Conservation (phyloP, 2,113 vertebrate species). For the Neodontobutis hainanensis region DNA sequence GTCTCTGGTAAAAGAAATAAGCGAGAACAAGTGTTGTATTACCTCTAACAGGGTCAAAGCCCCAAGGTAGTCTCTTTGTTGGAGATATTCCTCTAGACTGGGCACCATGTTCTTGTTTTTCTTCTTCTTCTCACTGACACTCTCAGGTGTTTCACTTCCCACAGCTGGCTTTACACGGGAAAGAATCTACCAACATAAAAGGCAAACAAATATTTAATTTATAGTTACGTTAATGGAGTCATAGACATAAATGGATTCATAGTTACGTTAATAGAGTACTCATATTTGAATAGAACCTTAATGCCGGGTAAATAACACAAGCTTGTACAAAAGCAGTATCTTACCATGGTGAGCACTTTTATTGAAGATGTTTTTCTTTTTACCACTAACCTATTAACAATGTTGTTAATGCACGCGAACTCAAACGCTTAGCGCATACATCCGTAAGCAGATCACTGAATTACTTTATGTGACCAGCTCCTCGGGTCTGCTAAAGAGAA, state of each 20-base stretch:
- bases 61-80: slow-evolving; percentile 90
- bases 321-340: not conserved
- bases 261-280: too few relatives aligned
- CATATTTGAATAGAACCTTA: not conserved
- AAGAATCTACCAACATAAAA: slow-evolving; percentile 82
- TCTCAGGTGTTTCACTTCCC: slow-evolving; percentile 70
- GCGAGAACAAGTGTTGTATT: not conserved
- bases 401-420: not conserved
- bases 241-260: too few relatives aligned
- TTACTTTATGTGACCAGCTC: not conserved
- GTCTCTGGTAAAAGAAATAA: too few relatives aligned
- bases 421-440: not conserved
- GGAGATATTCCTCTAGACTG: slow-evolving; percentile 87
- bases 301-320: not conserved
- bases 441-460: not conserved
- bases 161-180: slow-evolving; percentile 93
- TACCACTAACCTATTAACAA: not conserved
- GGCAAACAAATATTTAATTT: not conserved
- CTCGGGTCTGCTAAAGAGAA: not conserved
- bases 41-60: slow-evolving; percentile 93
- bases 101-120: slow-evolving; percentile 88
- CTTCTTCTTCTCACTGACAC: slow-evolving; percentile 77
- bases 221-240: too few relatives aligned
- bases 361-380: not conserved
- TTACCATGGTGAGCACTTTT: not conserved